Percentiles rank a stretch among this genome's conserved stretches.
These are phyloP conservation scores for Pteromalus puparum DNA, from an alignment of 1,140 invertebrate species.

Conservation along the genomic window DNA sequence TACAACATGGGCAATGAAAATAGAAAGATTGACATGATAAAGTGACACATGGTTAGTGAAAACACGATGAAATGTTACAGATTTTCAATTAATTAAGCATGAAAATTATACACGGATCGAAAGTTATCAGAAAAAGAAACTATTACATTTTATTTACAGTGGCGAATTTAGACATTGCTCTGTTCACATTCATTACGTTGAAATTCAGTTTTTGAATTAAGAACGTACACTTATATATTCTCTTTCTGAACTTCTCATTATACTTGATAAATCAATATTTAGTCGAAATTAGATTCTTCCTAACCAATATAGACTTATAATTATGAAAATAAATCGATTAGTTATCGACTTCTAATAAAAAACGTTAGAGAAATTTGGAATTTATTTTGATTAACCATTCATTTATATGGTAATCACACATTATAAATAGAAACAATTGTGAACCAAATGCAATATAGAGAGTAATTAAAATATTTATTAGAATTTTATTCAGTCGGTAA, in stretches of 20 bases:
- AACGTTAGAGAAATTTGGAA: conserved; percentile 8
- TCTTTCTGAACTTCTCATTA: conserved; percentile 47
- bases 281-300: conserved; percentile 22
- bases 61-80: conserved; percentile 52
- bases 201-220: conserved; percentile 19
- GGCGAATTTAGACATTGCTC: neutral
- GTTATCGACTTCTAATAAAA: conserved; percentile 50
- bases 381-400: neutral
- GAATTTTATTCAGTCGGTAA: conserved; percentile 49
- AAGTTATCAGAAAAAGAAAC: conserved; percentile 52
- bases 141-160: conserved; percentile 30
- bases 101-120: conserved; percentile 39
- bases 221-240: conserved; percentile 27
- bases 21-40: conserved; percentile 65
- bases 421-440: neutral
- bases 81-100: conserved; percentile 47
- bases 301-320: conserved; percentile 14
- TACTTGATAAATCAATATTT: conserved; percentile 25
- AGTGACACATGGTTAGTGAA: conserved; percentile 55
- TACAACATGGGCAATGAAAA: conserved; percentile 69
- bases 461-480: conserved; percentile 38
- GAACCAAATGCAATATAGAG: conserved; percentile 46
- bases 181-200: conserved; percentile 18
- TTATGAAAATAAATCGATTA: conserved; percentile 48
- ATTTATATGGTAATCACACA: neutral